phyloP scores from a whole-genome alignment of 1,140 invertebrate species.

The Goniozus legneri region DNA sequence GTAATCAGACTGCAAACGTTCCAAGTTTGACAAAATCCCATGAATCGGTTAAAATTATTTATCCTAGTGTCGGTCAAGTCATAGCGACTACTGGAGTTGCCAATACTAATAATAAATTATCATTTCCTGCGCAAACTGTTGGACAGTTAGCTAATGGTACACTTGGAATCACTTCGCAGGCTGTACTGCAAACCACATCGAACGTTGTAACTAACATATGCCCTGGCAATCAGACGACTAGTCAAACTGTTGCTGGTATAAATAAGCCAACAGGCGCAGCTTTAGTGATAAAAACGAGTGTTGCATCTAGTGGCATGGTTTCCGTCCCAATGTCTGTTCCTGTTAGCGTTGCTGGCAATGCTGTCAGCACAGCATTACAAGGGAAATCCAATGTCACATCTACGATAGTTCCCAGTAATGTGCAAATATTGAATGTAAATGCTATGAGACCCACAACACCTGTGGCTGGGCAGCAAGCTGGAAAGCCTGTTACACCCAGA shows the following conservation, averaged over 20 bases:
- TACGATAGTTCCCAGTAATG: constrained; percentile 66
- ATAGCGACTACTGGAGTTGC: constrained; percentile 43
- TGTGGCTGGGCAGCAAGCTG: constrained; percentile 68
- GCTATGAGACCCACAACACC: constrained; percentile 68
- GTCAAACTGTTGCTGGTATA: constrained; percentile 43
- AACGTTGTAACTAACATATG: constrained; percentile 40
- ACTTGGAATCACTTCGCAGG: constrained; percentile 37
- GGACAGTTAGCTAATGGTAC: constrained; percentile 47
- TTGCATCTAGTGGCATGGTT: constrained; percentile 60
- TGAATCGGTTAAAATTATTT: constrained; percentile 53
- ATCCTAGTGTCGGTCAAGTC: constrained; percentile 45
- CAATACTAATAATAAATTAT: constrained; percentile 43
- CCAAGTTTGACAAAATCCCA: constrained; percentile 28
- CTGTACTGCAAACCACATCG: constrained; percentile 37
- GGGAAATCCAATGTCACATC: constrained; percentile 58
- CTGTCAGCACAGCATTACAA: constrained; percentile 53
- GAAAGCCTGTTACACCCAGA: constrained; percentile 67
- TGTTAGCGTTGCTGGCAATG: constrained; percentile 51
- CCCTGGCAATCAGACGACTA: constrained; percentile 29
- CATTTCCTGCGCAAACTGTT: constrained; percentile 58
- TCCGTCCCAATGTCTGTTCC: constrained; percentile 69
- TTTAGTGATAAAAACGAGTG: constrained; percentile 67
- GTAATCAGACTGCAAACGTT: constrained; percentile 34
- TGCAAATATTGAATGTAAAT: constrained; percentile 80
- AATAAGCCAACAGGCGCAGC: constrained; percentile 63